Base-by-base conservation (phyloP, 2,113 vertebrate species). In the Notiomystis cincta region DNA sequence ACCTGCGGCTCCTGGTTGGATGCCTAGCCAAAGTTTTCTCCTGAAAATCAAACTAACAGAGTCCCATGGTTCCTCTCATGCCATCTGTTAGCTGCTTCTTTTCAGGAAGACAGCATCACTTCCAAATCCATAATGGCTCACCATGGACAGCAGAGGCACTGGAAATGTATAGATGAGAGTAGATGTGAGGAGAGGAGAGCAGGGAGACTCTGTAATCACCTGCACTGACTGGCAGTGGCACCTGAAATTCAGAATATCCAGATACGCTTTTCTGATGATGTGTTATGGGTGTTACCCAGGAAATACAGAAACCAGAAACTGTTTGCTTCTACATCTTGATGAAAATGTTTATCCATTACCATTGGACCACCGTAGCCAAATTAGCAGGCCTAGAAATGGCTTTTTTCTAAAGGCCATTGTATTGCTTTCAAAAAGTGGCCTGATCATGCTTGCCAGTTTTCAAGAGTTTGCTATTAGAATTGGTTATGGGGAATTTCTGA, bases 1-100 rank as follows among this genome's bases (percentile, higher is more conserved):
- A 87, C 87, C 95, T 60, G 65, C 40, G 86, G 90, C 84, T 96
- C 70, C 53, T 82, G 53, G 78, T 30, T 90, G 94, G 90, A 85
- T 62, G 11, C 0, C 0, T 3, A 79, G 66, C 33, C 61, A 72
- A 69, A 94, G 87, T 91, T 93, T 92, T 82, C 73, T 72, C 66
- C 85, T 72, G 70, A 48, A 94, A 90, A 85, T 71, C 75, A 65
- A 51, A 56, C 70, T 56, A 18, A 7, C 13, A 37, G 78, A 47
- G 67, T 91, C 61, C 70, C 40, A 2, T 19, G 19, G 33, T 51
- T 91, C 65, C 48, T 77, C 66, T 82, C 25, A 1, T 21, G 53
- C 70, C 61, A 15, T 71, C 85, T 90, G 61, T 76, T 79, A 72
- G 65, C 51, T 79, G 48, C 31, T 72, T 20, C 61, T 87, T 82